phyloP scores from a whole-genome alignment of 2,888 invertebrate species.

The Siphonodentalium dalli region DNA sequence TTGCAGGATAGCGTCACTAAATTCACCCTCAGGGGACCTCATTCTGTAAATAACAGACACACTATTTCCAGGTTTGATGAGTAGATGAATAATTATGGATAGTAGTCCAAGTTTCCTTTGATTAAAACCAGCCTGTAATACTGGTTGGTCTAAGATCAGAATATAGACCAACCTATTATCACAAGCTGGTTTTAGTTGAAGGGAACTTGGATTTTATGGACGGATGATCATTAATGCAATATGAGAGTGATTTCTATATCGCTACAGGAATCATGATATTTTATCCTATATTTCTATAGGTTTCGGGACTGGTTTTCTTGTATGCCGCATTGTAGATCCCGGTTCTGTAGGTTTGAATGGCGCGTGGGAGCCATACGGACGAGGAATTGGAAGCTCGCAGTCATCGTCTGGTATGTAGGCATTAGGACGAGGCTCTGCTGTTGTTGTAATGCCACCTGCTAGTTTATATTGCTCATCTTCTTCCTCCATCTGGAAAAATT shows the following conservation, averaged over 20 bases:
- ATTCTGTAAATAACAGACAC: too few relatives aligned
- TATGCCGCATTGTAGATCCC: conserved; percentile 64
- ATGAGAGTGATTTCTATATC: not conserved
- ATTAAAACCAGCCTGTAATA: too few relatives aligned
- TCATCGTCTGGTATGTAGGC: conserved; percentile 65
- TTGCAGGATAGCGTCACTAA: too few relatives aligned
- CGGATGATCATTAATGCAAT: too few relatives aligned
- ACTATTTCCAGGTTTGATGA: too few relatives aligned
- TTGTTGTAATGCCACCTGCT: conserved; percentile 60
- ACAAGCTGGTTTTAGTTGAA: too few relatives aligned
- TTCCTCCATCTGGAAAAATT: conserved; percentile 48
- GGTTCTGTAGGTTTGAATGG: conserved; percentile 64
- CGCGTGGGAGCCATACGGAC: conserved; percentile 64
- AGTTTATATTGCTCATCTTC: conserved; percentile 62
- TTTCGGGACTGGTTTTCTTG: conserved; percentile 64
- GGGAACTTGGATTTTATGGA: too few relatives aligned
- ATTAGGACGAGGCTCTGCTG: conserved; percentile 65
- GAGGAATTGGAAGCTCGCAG: conserved; percentile 63
- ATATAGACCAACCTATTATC: too few relatives aligned
- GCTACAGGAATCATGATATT: not conserved
- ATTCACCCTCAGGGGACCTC: too few relatives aligned
- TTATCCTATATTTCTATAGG: conserved; percentile 62
- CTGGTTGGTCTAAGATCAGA: too few relatives aligned
- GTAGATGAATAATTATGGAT: too few relatives aligned
- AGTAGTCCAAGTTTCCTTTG: too few relatives aligned